Base-by-base conservation (phyloP, 2,797 vertebrate genomes). In the Arnoldichthys spilopterus region DNA sequence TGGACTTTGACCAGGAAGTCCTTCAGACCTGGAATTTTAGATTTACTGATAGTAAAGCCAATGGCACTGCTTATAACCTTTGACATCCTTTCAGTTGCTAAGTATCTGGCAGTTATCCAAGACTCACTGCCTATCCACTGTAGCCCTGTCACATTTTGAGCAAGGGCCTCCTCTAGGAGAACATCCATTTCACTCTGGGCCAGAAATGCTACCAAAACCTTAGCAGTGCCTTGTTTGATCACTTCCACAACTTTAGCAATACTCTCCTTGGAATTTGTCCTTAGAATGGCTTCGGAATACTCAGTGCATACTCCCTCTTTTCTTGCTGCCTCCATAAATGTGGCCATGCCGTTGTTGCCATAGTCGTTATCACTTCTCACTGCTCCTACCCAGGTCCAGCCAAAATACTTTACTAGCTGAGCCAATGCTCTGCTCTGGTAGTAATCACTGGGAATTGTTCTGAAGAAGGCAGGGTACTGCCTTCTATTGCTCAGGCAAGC, bases 71-170 rank as follows among this genome's bases (percentile, higher is more conserved):
- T 88, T 5, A 94, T 87, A 69, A 93, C 85, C 71, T 66, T 67
- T 3, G 90, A 89, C 49, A 86, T 86, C 59, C 40, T 88, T n/a
- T 85, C 76, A 13, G 66, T 87, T 63, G 92, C 85, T 68, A 94
- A 76, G 76, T 92, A 82, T 68, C 86, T 80, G 6, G 90, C 87
- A 49, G 93, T 92, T 56, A 94, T 93, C 93, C 93, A 94, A 68
- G 93, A 94, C 85, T 94, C 93, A 79, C 91, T 94, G 34, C 91
- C 93, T 8, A 94, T 86, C 93, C 93, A 94, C 83, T 94, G 92
- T 63, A 93, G 77, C 30, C 90, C 91, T 0, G 89, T 93, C 56
- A 94, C 49, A 68, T 94, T 94, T 82, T 93, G 92, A 15, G 68
- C 86, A 37, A 92, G 69, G 34, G 90, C 86, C 78, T 94, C 93